A percentile compares a stretch with the other conserved stretches of the same genome.
Evolutionary conservation across 2,888 invertebrate species (phyloP).

Genomic region (Eupithecia subumbrata): DNA sequence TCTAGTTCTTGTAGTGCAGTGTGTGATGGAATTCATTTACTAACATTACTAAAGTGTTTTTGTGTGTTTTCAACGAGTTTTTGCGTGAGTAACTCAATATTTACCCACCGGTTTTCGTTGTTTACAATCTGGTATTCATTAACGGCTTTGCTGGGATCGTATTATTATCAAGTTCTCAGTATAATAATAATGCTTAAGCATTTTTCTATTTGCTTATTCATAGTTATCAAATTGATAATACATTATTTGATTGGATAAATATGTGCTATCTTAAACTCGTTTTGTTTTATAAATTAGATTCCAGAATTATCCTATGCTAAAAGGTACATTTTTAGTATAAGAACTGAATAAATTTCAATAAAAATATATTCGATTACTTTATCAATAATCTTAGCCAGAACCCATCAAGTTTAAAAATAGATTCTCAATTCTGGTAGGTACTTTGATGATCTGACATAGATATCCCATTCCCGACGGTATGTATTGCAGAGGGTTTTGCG

Average conservation of each 20-base stretch:
- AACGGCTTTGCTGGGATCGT: slow-evolving; percentile 15
- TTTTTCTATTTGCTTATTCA: slow-evolving; percentile 14
- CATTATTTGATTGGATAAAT: background rate
- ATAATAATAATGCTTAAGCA: slow-evolving; percentile 5
- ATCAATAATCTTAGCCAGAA: background rate
- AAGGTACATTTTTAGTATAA: no score
- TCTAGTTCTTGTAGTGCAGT: slow-evolving; percentile 64
- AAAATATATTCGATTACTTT: background rate
- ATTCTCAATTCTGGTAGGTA: slow-evolving; percentile 31
- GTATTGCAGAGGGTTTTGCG: slow-evolving; percentile 45
- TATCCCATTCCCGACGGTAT: slow-evolving; percentile 23
- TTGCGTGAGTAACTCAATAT: slow-evolving; percentile 60
- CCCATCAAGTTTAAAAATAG: slow-evolving; percentile 32
- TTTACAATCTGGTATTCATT: slow-evolving; percentile 41
- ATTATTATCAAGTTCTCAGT: slow-evolving; percentile 34
- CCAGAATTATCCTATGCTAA: background rate
- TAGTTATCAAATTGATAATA: background rate
- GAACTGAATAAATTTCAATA: background rate
- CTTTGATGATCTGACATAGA: slow-evolving; percentile 12
- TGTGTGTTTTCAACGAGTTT: slow-evolving; percentile 57
- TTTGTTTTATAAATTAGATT: background rate
- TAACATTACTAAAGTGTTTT: slow-evolving; percentile 63
- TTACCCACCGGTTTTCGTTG: slow-evolving; percentile 53
- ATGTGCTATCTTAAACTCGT: background rate
- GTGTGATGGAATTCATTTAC: slow-evolving; percentile 72